Evolutionary conservation across 1,140 invertebrate genomes (phyloP).

Genomic region (Panagrolaimus sp.): DNA sequence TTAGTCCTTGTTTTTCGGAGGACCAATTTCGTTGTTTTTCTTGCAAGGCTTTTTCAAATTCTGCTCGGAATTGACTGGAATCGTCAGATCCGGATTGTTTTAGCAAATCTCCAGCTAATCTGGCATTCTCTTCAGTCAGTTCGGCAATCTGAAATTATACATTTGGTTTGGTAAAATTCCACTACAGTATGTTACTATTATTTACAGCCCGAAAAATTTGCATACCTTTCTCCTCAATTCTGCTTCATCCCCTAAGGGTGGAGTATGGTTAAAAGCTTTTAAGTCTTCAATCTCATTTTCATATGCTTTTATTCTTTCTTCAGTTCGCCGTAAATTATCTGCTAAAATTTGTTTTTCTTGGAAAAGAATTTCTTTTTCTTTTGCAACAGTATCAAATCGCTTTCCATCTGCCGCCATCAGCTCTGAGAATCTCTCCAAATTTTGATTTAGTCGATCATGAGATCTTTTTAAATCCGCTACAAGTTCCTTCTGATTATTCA

Average conservation of each 20-base stretch:
- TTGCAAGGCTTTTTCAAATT: background rate
- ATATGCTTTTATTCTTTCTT: too few relatives aligned
- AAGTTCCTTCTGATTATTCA: background rate
- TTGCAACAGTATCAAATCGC: background rate
- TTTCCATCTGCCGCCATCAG: background rate
- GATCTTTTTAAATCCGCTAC: background rate
- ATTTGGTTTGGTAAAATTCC: too few relatives aligned
- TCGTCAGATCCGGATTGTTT: background rate
- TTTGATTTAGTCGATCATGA: background rate
- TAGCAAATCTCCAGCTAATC: background rate
- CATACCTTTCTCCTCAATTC: background rate
- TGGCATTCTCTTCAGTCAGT: background rate
- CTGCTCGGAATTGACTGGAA: background rate
- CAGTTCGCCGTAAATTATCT: too few relatives aligned
- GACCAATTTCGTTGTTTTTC: background rate
- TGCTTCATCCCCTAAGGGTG: background rate
- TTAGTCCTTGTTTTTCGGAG: background rate
- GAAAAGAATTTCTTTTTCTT: conserved; percentile 1
- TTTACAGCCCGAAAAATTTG: too few relatives aligned
- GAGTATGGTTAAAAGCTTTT: too few relatives aligned
- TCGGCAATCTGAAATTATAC: background rate
- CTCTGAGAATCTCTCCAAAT: background rate
- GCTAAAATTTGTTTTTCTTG: background rate
- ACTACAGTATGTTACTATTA: too few relatives aligned
- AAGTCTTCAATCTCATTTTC: too few relatives aligned